Conservation (phyloP, 2,888 invertebrate species). For the Agriotes lineatus region DNA sequence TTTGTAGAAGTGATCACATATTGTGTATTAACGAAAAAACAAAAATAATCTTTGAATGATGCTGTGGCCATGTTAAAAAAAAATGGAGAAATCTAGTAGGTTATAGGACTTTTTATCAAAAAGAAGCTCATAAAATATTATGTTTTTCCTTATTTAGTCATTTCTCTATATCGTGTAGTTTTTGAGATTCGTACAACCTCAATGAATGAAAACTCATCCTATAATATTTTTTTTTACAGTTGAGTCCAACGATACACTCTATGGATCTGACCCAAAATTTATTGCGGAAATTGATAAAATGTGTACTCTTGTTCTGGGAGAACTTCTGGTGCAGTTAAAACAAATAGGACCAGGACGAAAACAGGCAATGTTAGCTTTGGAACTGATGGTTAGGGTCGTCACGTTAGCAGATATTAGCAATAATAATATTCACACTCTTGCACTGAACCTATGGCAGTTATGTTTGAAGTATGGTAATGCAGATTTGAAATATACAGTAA, state of each 20-base stretch:
- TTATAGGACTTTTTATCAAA: too few species aligned
- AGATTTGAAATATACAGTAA: slow-evolving; percentile 62
- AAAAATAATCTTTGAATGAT: too few species aligned
- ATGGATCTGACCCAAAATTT: slow-evolving; percentile 91
- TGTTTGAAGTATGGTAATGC: slow-evolving; percentile 73
- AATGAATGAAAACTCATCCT: too few species aligned
- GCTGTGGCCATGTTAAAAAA: too few species aligned
- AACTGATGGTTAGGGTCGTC: slow-evolving; percentile 78
- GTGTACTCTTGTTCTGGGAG: slow-evolving; percentile 81
- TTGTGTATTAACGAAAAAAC: too few species aligned
- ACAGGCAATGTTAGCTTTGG: slow-evolving; percentile 81
- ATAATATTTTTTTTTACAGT: slow-evolving; percentile 65
- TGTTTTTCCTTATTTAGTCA: too few species aligned
- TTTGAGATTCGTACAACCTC: too few species aligned
- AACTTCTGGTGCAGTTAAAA: slow-evolving; percentile 78
- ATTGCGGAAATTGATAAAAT: slow-evolving; percentile 83
- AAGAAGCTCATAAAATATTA: too few species aligned
- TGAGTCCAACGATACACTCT: slow-evolving; percentile 92
- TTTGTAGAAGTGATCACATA: too few species aligned
- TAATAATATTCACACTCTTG: slow-evolving; percentile 75
- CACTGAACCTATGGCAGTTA: slow-evolving; percentile 86
- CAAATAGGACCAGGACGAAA: slow-evolving; percentile 72
- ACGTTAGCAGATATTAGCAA: slow-evolving; percentile 75
- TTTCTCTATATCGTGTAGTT: too few species aligned
- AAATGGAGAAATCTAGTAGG: too few species aligned